Evolutionary conservation across 2,888 invertebrate genomes (phyloP), one percentile per base, ranked within the genome.

Genomic region (Tortricodes alternella): DNA sequence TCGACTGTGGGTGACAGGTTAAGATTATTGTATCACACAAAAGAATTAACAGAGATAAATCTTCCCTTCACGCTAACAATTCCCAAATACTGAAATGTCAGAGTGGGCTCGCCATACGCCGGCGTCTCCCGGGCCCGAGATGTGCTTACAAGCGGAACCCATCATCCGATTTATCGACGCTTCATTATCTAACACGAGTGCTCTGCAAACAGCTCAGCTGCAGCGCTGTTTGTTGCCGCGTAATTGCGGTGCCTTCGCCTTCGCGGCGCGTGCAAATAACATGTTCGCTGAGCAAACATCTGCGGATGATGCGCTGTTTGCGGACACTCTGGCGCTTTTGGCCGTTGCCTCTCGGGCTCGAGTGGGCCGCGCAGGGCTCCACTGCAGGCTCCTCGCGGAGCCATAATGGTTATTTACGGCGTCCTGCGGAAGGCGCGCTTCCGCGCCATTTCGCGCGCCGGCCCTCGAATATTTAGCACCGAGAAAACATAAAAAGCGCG

Each of bases 401-500:
- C n/a, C n/a, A n/a, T n/a, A 18, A 38, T 38, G 23, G 34, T 37
- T 50, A 46, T 52, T 55, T 41, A 48, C 48, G 19, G 15, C 52
- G 21, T 37, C 35, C 35, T 19, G 29, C 29, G 44, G 29, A 27
- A 44, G 44, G 44, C 39, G 39, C 39, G 23, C 44, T 44, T 44
- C 44, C 44, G 44, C 19, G 18, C 35, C 48, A 37, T 44, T 43
- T 29, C 6, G 18, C 35, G 48, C 34, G 15, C 15, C 37, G n/a
- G 46, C 41, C 48, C 55, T 46, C 34, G 18, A 32, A 51, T 41
- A 43, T 51, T 51, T 51, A 39, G 41, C 38, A 21, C 8, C 15
- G 13, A 24, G 34, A 49, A 18, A 46, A 34, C 38, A 56, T 37
- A 51, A 46, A 57, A 51, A 57, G 18, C 24, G 39, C 46, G 24